Evolutionary conservation across 2,113 vertebrate species (phyloP), one percentile per base, ranked within the genome.

Genomic region (Nothoprocta pentlandii): DNA sequence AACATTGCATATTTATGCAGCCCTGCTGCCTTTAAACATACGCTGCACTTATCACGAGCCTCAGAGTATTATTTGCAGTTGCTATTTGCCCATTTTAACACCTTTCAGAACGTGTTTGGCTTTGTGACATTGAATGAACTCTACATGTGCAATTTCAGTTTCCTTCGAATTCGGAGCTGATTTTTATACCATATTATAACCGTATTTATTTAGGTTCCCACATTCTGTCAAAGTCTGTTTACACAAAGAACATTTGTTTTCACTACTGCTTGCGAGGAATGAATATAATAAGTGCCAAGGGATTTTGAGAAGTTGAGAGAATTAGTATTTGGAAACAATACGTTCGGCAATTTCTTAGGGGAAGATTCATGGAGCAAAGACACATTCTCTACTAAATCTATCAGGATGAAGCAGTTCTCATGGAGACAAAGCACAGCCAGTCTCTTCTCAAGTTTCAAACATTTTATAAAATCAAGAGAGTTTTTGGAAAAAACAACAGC

Each of bases 141-240:
- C 36, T 85, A 63, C 73, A 62, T 62, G 2, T 68, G 77, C 39
- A 58, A 80, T 94, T 96, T 92, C 53, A 68, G 89, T 90, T 94
- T 81, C 56, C 42, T 84, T 90, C 61, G 84, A 5, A 90, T 86
- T 87, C 34, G 19, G 88, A 93, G 89, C 1, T 92, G 86, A 90
- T 96, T 95, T 95, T 95, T 92, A 80, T 92, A 90, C 94, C 83
- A 79, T 96, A 93, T 90, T 95, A 92, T 96, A 93, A 81, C 86
- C 95, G 92, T 96, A 94, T 96, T 96, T 95, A 94, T 96, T 96
- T 94, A 96, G 91, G 92, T 96, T 96, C 96, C 95, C 95, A 96
- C 96, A 96, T 96, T 96, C 95, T 96, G 94, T 96, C 96, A 96
- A 93, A 96, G 77, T 96, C 91, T 96, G 96, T 96, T 96, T 96